Base-by-base conservation (phyloP, 2,888 invertebrate genomes). In the Polydrusus cervinus region DNA sequence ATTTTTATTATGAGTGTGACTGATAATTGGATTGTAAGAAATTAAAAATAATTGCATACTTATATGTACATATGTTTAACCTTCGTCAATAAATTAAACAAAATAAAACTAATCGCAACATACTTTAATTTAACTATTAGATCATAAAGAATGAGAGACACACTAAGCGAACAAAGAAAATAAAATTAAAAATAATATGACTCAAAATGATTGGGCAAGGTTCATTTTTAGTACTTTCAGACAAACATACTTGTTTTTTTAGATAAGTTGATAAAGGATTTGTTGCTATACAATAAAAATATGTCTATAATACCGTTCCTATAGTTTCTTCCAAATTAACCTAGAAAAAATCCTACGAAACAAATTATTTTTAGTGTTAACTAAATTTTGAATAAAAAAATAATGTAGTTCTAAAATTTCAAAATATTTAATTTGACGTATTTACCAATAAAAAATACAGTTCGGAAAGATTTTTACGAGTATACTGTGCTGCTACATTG, bases 201-300 rank as follows among this genome's bases (percentile, higher is more conserved):
- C 47, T 43, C 18, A 49, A 60, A 60, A 30, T 3, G 11, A 13
- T 53, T 53, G 71, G 53, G 30, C 51, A 72, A 72, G 57, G 71
- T 72, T n/a, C 71, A 72, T 18, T 47, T 66, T 72, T 70, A 51
- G 18, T 40, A 49, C 16, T 13, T 14, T 45, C n/a, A 67, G 51
- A 53, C 55, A 13, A 55, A 55, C 40, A 71, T 47, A 71, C 71
- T 64, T 64, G 71, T 71, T 71, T 53, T 64, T 34, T 16, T 55
- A 61, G 71, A 71, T 70, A 70, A 61, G 20, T 11, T 55, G 49
- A 70, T 62, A 64, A 55, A 61, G 64, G 53, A 71, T 65, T 65
- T 45, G 71, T 65, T 55, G 43, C 53, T 14, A 47, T 51, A 25
- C 13, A 43, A 34, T 68, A 43, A 13, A 43, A 45, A 47, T 34